Conservation (phyloP, 2,113 vertebrate genomes). For the Onychostruthus taczanowskii region DNA sequence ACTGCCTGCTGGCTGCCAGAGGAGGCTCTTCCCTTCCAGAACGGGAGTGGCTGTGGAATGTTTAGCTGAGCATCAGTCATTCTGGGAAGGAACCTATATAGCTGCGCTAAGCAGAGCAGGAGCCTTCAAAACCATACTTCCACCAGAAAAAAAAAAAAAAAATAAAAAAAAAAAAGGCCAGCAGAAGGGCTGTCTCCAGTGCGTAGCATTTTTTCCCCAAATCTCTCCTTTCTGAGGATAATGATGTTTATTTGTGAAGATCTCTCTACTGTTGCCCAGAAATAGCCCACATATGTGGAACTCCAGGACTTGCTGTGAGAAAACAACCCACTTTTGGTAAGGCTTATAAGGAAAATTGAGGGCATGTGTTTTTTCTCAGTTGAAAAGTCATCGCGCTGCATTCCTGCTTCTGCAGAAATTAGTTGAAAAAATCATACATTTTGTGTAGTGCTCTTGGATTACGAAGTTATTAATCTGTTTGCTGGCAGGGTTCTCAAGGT, state of each 20-base stretch:
- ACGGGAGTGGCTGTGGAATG: fast-evolving
- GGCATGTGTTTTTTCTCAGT: neutral
- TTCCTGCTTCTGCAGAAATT: neutral
- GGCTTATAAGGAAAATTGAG: neutral
- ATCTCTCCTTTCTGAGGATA: neutral
- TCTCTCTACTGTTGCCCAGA: neutral
- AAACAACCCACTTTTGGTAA: constrained; percentile 7
- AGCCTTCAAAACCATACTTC: neutral
- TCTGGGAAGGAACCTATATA: neutral
- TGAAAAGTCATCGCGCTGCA: neutral
- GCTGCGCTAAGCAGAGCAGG: neutral
- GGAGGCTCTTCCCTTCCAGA: neutral
- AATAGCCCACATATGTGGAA: constrained; percentile 3
- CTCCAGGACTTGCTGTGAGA: neutral
- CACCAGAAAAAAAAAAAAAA: neutral
- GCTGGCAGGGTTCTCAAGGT: neutral
- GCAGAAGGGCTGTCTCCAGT: neutral
- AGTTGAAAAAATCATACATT: neutral
- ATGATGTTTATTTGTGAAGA: neutral
- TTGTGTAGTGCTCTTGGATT: neutral
- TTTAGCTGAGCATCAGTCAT: neutral
- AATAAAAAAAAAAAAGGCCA: neutral
- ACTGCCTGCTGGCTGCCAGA: neutral
- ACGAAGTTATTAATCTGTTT: neutral
- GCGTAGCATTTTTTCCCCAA: fast-evolving